phyloP scores from a whole-genome alignment of 2,888 invertebrate species.

The Diadegma fenestrale region DNA sequence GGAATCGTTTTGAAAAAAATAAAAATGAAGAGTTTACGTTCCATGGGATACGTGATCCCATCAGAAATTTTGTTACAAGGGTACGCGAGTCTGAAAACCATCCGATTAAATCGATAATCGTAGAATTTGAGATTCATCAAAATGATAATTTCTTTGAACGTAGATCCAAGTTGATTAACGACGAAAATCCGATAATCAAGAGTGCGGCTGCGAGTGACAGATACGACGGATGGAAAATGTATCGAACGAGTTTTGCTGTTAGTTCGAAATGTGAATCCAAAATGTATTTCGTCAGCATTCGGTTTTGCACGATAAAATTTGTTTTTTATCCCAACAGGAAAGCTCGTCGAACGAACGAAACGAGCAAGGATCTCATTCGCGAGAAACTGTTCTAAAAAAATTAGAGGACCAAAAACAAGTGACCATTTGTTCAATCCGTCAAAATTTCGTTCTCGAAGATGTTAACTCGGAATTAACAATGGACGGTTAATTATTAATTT shows the following conservation, averaged over 20 bases:
- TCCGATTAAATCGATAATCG: neutral
- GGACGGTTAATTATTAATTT: conserved; percentile 87
- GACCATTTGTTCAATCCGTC: conserved; percentile 85
- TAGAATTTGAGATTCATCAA: neutral
- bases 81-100: conserved; percentile 8
- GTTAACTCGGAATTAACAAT: conserved; percentile 86
- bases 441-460: conserved; percentile 86
- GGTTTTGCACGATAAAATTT: neutral
- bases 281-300: neutral
- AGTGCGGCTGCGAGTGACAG: conserved; percentile 52
- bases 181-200: conserved; percentile 15
- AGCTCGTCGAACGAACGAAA: conserved; percentile 55
- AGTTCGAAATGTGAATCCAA: conserved; percentile 48
- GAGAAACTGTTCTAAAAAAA: neutral
- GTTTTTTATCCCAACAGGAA: conserved; percentile 66
- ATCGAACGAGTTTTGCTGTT: conserved; percentile 84
- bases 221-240: conserved; percentile 85
- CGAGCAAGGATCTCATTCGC: neutral
- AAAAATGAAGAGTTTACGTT: conserved; percentile 76
- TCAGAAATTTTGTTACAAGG: conserved; percentile 70
- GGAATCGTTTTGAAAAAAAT: conserved; percentile 85
- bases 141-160: neutral
- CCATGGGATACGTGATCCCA: conserved; percentile 79
- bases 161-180: conserved; percentile 27
- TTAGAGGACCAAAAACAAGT: conserved; percentile 77